Base-by-base conservation (phyloP, 2,113 vertebrate species). In the Vombatus ursinus region DNA sequence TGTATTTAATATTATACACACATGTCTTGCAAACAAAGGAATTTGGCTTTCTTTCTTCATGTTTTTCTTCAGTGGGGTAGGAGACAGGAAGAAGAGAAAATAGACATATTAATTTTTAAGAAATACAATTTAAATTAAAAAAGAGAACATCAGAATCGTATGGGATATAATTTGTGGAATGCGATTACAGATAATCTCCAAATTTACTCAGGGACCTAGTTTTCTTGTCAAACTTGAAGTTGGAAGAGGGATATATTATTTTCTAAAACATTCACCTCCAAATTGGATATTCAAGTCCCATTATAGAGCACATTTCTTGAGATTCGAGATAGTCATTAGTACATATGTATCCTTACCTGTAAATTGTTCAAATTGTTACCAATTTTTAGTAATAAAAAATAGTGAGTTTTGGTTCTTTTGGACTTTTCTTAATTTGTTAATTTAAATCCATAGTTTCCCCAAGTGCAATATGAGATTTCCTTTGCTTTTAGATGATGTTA, bases 361-460 rank as follows among this genome's bases (percentile, higher is more conserved):
- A 96, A 98, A 92, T 90, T 96, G 54, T 52, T 95, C 89, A 97
- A 96, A 61, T 95, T 97, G 91, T 98, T 97, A 96, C 95, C 97
- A 97, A 93, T n/a, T 94, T 96, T 91, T 90, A 94, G 92, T 95
- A 92, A 95, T 96, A 94, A 97, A n/a, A 96, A 91, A 89, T 90
- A 97, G 92, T 97, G 93, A 96, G 95, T 95, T 95, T 96, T 97
- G 92, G 96, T 96, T 98, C 96, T 95, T 98, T 92, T 98, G 98
- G 96, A 96, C 97, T 95, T 94, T 92, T 97, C 94, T 94, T 97
- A 51, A 93, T 98, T 97, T 98, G 95, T 97, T 98, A 97, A 95
- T 94, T 97, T 95, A 93, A 96, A 97, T 95, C 51, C 97, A 95
- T 61, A 90, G 90, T 95, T 52, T 97, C 92, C 94, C 91, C 95